Conservation (phyloP, 2,113 vertebrate genomes). For the Hippocampus zosterae region DNA sequence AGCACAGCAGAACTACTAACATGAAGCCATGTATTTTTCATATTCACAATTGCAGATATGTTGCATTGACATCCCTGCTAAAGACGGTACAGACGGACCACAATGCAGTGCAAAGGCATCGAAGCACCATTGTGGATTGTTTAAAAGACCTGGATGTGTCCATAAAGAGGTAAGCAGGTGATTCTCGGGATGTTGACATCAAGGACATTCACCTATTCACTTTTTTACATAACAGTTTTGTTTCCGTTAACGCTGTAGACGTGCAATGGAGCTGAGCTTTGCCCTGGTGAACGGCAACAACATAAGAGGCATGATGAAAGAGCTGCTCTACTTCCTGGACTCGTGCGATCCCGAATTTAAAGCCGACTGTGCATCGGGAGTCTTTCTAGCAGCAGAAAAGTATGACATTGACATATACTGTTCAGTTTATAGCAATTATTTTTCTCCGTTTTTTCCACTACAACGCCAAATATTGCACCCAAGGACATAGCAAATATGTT, state of each 20-base stretch:
- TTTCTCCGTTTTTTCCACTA: not conserved
- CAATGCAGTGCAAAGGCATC: constrained; percentile 95
- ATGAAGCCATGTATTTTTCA: not conserved
- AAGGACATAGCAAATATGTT: not conserved
- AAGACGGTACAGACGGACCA: constrained; percentile 99
- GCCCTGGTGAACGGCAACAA: constrained; percentile 98
- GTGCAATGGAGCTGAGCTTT: constrained; percentile 98
- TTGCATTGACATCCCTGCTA: constrained; percentile 95
- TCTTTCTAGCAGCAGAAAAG: constrained; percentile 98
- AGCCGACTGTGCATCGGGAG: constrained; percentile 96
- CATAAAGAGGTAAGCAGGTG: constrained; percentile 85
- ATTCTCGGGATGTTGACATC: not conserved
- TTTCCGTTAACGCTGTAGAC: constrained; percentile 67
- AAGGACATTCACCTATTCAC: not conserved
- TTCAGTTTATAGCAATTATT: not conserved
- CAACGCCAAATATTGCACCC: not conserved
- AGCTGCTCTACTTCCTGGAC: constrained; percentile 97
- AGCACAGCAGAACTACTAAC: not conserved
- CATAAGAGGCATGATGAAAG: constrained; percentile 99
- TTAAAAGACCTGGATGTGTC: constrained; percentile 98
- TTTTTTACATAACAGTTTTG: not conserved
- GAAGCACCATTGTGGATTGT: constrained; percentile 98
- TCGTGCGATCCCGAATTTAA: constrained; percentile 99
- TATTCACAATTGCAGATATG: constrained; percentile 76
- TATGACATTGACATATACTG: constrained; percentile 56